Percentiles rank a stretch among this genome's conserved stretches.
phyloP scores from a whole-genome alignment of 2,888 invertebrate species.

The Chirona hameri region DNA sequence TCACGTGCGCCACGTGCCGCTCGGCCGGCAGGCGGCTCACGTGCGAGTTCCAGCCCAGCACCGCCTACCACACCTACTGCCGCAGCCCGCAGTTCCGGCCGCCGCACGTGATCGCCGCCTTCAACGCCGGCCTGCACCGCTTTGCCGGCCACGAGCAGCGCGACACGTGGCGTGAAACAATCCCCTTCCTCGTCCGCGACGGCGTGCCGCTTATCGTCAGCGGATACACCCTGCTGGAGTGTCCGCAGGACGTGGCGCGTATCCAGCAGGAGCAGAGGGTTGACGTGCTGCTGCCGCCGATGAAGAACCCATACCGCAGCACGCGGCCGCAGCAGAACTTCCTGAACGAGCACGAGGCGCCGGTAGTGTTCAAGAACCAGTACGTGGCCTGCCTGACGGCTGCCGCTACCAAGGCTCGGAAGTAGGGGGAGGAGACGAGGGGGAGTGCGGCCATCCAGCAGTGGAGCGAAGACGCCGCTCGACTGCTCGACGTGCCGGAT shows the following conservation, averaged over 20 bases:
- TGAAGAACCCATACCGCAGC: constrained; percentile 36
- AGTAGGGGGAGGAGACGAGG: background rate
- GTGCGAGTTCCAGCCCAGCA: background rate
- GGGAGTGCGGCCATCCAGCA: too few species aligned
- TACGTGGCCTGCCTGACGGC: constrained; percentile 34
- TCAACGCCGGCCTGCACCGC: constrained; percentile 38
- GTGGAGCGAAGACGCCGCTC: background rate
- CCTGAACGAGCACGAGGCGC: constrained; percentile 30
- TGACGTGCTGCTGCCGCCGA: constrained; percentile 5
- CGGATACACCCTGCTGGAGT: constrained; percentile 35
- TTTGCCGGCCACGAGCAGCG: constrained; percentile 8
- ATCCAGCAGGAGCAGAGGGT: constrained; percentile 28
- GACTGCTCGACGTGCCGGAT: too few species aligned
- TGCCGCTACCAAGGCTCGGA: background rate
- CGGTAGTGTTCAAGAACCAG: constrained; percentile 35
- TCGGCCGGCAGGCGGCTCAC: background rate
- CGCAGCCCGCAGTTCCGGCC: constrained; percentile 26
- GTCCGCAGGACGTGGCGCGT: constrained; percentile 31
- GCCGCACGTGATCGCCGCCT: constrained; percentile 35
- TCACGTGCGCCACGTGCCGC: background rate
- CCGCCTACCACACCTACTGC: constrained; percentile 25
- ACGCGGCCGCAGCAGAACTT: constrained; percentile 34
- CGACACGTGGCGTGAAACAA: constrained; percentile 32
- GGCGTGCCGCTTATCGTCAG: constrained; percentile 35
- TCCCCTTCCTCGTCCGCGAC: constrained; percentile 28